Evolutionary conservation across 37 sponge, comb jelly and placozoan genomes (phyloP), one percentile per base, ranked within the genome.

Genomic region (Spongia lamella): DNA sequence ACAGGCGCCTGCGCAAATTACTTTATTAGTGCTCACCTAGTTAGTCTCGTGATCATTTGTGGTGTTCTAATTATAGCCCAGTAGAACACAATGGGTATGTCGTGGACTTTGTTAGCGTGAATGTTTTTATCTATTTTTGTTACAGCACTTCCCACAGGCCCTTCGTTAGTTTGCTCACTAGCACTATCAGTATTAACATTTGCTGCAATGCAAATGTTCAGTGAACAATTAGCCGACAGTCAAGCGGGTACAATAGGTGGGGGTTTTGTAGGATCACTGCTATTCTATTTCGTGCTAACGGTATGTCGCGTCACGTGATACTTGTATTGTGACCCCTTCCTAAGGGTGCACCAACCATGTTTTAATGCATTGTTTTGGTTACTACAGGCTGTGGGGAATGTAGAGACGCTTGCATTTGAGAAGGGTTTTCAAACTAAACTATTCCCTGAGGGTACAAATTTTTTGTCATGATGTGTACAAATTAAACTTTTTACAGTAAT

Each of bases 191-290:
- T 90, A 21, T 57, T 94, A 6, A 94, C 88, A 7, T 79, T 94
- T 29, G 87, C 92, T 2, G 75, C 61, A 2, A 94, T 94, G 94
- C 94, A 94, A 61, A 55, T 89, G 9, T 94, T 88, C 78, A 85
- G 49, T 38, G 85, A 78, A 19, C 64, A 85, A 19, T 84, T 94
- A 3, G 83, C 79, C 3, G 90, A 79, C 15, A 61, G 81, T 17
- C 33, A 52, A 13, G 61, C 76, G 77, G 47, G 47, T 9, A 83
- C 84, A 19, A 81, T 90, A 17, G 51, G 86, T 0, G 94, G 94
- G 14, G 94, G 94, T 0, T 90, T 94, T 53, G 65, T 89, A 14
- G 94, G 91, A 1, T 94, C 94, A 17, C 68, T 72, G 57, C 72
- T 94, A 62, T 94, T 94, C 60, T 56, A 86, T 24, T 94, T 94